phyloP scores from a whole-genome alignment of 2,888 invertebrate genomes.

The Harpagoxenus sublaevis region DNA sequence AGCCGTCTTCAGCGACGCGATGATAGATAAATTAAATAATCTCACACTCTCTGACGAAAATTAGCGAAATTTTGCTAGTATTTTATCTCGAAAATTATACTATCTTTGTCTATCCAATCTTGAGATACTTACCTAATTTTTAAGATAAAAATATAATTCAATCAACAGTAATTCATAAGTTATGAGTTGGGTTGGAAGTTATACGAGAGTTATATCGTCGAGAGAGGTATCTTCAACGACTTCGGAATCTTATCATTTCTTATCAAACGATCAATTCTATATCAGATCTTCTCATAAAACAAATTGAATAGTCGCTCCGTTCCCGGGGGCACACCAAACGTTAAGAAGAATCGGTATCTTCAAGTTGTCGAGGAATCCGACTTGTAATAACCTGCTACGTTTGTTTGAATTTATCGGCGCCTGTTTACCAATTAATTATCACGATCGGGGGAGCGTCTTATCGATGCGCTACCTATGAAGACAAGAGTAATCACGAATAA shows the following conservation, averaged over 20 bases:
- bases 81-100: not conserved
- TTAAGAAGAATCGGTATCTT: slow-evolving; percentile 25
- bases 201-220: not conserved
- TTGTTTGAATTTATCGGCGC: slow-evolving; percentile 17
- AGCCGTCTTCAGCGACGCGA: not conserved
- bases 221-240: not conserved
- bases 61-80: not conserved
- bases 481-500: slow-evolving; percentile 58
- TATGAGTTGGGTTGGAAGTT: not conserved
- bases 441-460: slow-evolving; percentile 34
- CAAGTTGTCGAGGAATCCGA: slow-evolving; percentile 34
- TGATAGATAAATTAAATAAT: not conserved
- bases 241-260: slow-evolving; percentile 20
- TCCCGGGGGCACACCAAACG: not conserved
- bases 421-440: slow-evolving; percentile 60
- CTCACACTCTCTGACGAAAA: not conserved
- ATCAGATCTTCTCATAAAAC: slow-evolving; percentile 23
- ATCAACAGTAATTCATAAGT: not conserved
- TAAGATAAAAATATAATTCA: not conserved
- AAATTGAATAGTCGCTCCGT: slow-evolving; percentile 30
- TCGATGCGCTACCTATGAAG: slow-evolving; percentile 47
- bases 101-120: not conserved
- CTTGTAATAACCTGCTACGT: slow-evolving; percentile 44
- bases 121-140: no score
- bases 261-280: slow-evolving; percentile 32